Percentiles rank a stretch among this genome's conserved stretches.
Evolutionary conservation across 2,797 vertebrate species (phyloP).

Genomic region (Dipus sagitta): DNA sequence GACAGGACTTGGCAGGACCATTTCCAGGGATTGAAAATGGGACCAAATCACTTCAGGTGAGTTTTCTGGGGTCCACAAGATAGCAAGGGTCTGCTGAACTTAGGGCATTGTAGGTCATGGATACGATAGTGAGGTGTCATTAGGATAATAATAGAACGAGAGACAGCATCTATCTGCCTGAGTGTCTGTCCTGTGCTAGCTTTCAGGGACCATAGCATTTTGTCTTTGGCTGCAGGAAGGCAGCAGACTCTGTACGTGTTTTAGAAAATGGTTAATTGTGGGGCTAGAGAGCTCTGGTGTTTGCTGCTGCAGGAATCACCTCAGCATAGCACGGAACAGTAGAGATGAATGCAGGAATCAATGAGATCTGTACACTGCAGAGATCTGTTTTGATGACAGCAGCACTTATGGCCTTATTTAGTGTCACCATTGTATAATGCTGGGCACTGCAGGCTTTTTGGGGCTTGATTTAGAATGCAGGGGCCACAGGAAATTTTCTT

Average conservation of each 20-base stretch:
- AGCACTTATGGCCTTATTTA: slow-evolving; percentile 82
- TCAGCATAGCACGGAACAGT: slow-evolving; percentile 72
- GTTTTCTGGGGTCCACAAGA: background rate
- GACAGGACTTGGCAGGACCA: background rate
- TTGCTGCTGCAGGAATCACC: slow-evolving; percentile 63
- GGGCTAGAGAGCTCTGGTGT: slow-evolving; percentile 73
- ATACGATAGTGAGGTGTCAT: slow-evolving; percentile 67
- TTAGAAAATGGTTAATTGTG: slow-evolving; percentile 78
- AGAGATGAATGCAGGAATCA: slow-evolving; percentile 84
- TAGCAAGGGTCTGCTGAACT: background rate
- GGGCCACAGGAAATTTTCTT: slow-evolving; percentile 76
- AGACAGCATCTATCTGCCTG: slow-evolving; percentile 53
- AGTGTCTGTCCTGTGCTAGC: slow-evolving; percentile 58
- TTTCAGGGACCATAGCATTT: slow-evolving; percentile 74
- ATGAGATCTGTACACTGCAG: slow-evolving; percentile 87
- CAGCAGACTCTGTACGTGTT: slow-evolving; percentile 60
- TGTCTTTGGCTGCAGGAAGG: slow-evolving; percentile 51
- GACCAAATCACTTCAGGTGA: slow-evolving; percentile 72
- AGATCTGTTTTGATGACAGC: slow-evolving; percentile 87
- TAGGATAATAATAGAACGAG: slow-evolving; percentile 74
- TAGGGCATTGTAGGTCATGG: slow-evolving; percentile 52
- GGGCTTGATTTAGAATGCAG: slow-evolving; percentile 80
- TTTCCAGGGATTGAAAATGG: slow-evolving; percentile 60
- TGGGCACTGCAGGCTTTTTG: slow-evolving; percentile 85
- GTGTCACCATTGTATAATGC: slow-evolving; percentile 76